Evolutionary conservation across 1,140 invertebrate species (phyloP).

Genomic region (Leptinotarsa undecemlineata): DNA sequence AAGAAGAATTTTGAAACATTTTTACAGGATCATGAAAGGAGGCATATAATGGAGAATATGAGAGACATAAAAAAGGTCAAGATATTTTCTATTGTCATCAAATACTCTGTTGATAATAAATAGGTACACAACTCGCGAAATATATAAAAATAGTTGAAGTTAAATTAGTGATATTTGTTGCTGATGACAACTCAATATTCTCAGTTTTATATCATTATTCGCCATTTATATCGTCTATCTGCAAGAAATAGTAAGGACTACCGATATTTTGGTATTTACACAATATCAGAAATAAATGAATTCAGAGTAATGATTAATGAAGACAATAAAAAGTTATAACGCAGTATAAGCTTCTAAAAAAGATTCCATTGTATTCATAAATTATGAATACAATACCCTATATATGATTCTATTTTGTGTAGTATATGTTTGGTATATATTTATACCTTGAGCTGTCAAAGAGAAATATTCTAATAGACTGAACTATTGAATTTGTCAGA

Average conservation of each 20-base stretch:
- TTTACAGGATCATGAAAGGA: background rate
- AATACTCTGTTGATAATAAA: background rate
- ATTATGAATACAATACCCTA: too few species aligned
- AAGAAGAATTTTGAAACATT: background rate
- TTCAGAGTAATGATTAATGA: too few species aligned
- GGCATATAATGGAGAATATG: background rate
- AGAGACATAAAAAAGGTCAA: background rate
- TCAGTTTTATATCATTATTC: constrained; percentile 15
- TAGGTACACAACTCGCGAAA: background rate
- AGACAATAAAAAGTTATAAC: too few species aligned
- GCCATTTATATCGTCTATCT: constrained; percentile 15
- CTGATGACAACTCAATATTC: constrained; percentile 21
- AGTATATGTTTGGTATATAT: too few species aligned
- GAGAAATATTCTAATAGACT: too few species aligned
- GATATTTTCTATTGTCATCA: background rate
- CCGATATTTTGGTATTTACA: constrained; percentile 10
- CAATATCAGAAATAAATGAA: too few species aligned
- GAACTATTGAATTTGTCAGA: too few species aligned
- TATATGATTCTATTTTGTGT: too few species aligned
- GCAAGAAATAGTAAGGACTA: background rate
- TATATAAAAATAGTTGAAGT: constrained; percentile 10
- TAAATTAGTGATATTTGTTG: constrained; percentile 23
- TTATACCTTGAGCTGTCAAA: too few species aligned
- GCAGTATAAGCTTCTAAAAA: too few species aligned
- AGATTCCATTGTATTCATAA: too few species aligned